phyloP scores from a whole-genome alignment of 2,888 invertebrate genomes.

The Tenthredo scrophulariae region DNA sequence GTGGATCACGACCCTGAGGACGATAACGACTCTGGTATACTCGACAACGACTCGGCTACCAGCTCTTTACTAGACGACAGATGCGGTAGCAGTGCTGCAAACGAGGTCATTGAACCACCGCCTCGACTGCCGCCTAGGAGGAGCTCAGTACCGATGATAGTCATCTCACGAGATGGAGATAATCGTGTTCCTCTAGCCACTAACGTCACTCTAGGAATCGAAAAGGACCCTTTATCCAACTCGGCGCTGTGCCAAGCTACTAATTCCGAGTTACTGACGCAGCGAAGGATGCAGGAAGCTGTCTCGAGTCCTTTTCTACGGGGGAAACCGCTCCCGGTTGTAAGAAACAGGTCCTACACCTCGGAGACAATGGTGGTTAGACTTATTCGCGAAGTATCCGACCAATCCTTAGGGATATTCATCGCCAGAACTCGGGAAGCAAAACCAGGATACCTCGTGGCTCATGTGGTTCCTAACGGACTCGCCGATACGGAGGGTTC shows the following conservation, averaged over 20 bases:
- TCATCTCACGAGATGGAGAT: not conserved
- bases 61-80: constrained; percentile 82
- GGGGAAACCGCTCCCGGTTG: constrained; percentile 62
- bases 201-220: constrained; percentile 60
- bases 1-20: constrained; percentile 84
- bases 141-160: constrained; percentile 62
- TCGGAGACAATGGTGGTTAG: constrained; percentile 79
- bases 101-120: constrained; percentile 61
- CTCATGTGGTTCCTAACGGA: constrained; percentile 86
- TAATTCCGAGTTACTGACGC: constrained; percentile 60
- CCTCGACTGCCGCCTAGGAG: constrained; percentile 73
- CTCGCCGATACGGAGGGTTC: constrained; percentile 86
- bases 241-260: constrained; percentile 58
- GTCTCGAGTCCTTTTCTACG: constrained; percentile 52
- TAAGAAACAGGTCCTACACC: constrained; percentile 68
- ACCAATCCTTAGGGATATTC: constrained; percentile 86
- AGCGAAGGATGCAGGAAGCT: constrained; percentile 70
- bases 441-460: constrained; percentile 83
- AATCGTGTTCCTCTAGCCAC: constrained; percentile 50
- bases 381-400: constrained; percentile 80
- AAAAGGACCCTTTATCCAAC: constrained; percentile 58
- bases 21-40: constrained; percentile 88
- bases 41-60: constrained; percentile 86
- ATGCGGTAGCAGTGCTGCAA: constrained; percentile 71
- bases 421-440: constrained; percentile 83